Percentiles rank a stretch among this genome's conserved stretches.
phyloP scores from a whole-genome alignment of 2,888 invertebrate species.

The Adela reaumurella region DNA sequence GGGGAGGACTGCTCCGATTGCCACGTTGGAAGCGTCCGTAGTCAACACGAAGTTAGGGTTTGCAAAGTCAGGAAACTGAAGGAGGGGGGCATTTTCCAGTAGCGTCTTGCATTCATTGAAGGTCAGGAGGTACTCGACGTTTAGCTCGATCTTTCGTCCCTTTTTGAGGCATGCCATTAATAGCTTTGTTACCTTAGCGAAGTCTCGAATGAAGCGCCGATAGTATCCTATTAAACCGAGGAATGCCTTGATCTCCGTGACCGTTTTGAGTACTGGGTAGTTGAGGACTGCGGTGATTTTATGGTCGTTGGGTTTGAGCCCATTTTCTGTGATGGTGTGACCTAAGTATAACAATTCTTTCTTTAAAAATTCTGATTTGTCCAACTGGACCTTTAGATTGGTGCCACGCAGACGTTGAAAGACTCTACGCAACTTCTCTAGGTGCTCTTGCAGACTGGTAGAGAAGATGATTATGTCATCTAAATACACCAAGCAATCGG shows the following conservation, averaged over 20 bases:
- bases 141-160: constrained; percentile 7
- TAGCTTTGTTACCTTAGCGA: constrained; percentile 16
- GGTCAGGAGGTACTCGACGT: constrained; percentile 7
- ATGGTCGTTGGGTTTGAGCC: constrained; percentile 16
- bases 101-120: constrained; percentile 12
- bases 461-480: constrained; percentile 21
- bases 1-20: constrained; percentile 18
- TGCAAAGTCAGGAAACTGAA: constrained; percentile 17
- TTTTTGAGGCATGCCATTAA: constrained; percentile 11
- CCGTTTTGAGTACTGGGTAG: constrained; percentile 14
- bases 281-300: constrained; percentile 16
- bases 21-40: constrained; percentile 19
- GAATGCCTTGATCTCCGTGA: constrained; percentile 19
- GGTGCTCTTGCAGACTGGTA: constrained; percentile 13
- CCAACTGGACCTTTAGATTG: constrained; percentile 15
- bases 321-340: constrained; percentile 17
- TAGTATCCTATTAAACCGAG: constrained; percentile 24
- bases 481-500: constrained; percentile 17
- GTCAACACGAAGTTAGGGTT: constrained; percentile 17
- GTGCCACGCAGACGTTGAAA: constrained; percentile 13
- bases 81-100: constrained; percentile 12
- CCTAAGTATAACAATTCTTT: constrained; percentile 20
- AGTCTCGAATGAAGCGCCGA: constrained; percentile 23
- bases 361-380: constrained; percentile 14
- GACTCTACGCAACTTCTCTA: constrained; percentile 12